Percentiles rank a stretch among this genome's conserved stretches.
These are phyloP conservation scores for Drosophila sucinea DNA, from an alignment of 1,140 invertebrate genomes.

Conservation along the genomic window DNA sequence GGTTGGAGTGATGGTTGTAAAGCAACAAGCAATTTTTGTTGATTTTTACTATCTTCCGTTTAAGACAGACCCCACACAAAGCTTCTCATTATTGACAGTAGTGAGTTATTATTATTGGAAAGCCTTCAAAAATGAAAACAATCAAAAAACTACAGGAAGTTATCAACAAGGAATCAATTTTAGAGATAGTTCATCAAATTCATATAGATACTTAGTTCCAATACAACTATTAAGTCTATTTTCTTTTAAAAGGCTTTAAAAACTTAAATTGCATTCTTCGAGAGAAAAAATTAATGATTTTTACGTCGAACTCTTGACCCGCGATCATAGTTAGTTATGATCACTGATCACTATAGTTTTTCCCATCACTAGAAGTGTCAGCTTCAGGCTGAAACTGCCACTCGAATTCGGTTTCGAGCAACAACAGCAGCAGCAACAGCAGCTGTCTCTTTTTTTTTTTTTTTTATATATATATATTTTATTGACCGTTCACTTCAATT, in stretches of 20 bases:
- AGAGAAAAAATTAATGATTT: neutral
- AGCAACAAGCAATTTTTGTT: too few species aligned
- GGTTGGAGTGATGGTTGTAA: too few species aligned
- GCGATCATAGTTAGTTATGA: neutral
- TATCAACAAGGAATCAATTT: neutral
- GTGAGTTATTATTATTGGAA: neutral
- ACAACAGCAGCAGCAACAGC: conserved; percentile 18
- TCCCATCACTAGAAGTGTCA: conserved; percentile 17
- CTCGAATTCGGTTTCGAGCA: conserved; percentile 30
- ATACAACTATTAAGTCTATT: too few species aligned
- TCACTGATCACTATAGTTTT: conserved; percentile 1
- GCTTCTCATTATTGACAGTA: neutral
- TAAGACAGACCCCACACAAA: neutral
- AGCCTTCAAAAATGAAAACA: neutral
- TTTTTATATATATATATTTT: conserved; percentile 32
- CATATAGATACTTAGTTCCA: too few species aligned
- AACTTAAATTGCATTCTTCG: neutral
- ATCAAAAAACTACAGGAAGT: neutral
- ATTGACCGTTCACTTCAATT: conserved; percentile 65
- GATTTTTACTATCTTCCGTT: neutral
- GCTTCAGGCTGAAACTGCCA: conserved; percentile 25
- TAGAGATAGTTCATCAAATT: neutral
- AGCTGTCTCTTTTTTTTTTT: conserved; percentile 10
- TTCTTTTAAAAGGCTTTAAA: too few species aligned
- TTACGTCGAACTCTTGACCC: neutral